These are phyloP conservation scores for Sminthurinus aureus DNA, from an alignment of 2,888 invertebrate genomes.

Conservation along the genomic window DNA sequence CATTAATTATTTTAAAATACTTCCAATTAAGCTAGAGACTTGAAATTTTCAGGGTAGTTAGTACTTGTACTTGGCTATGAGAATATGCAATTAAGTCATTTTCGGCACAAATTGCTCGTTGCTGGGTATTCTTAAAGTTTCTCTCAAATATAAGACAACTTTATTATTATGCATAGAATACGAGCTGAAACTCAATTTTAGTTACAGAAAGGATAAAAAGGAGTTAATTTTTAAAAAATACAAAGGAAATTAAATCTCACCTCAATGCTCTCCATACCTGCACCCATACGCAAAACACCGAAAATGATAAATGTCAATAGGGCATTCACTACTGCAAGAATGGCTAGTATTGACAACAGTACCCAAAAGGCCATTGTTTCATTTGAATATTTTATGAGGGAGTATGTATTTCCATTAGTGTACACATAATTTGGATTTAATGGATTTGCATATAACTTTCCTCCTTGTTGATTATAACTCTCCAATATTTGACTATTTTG, in stretches of 20 bases:
- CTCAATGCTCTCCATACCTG: slow-evolving; percentile 85
- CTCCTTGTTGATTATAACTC: background rate
- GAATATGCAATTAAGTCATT: too few relatives aligned
- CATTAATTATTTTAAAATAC: too few relatives aligned
- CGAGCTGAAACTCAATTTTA: slow-evolving; percentile 69
- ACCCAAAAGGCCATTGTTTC: slow-evolving; percentile 79
- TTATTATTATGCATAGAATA: slow-evolving; percentile 68
- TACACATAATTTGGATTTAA: slow-evolving; percentile 46
- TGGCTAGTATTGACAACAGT: slow-evolving; percentile 73
- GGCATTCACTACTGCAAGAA: slow-evolving; percentile 71
- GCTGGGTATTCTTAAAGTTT: too few relatives aligned
- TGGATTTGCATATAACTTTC: slow-evolving; percentile 11
- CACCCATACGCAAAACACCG: slow-evolving; percentile 78
- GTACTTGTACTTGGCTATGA: too few relatives aligned
- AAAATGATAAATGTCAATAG: slow-evolving; percentile 81
- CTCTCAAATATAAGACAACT: too few relatives aligned
- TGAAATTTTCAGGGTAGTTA: too few relatives aligned
- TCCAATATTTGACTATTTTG: slow-evolving; percentile 1
- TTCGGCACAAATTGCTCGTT: too few relatives aligned
- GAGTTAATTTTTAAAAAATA: too few relatives aligned
- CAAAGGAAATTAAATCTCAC: slow-evolving; percentile 63
- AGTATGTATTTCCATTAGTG: slow-evolving; percentile 51
- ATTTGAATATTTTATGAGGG: slow-evolving; percentile 53
- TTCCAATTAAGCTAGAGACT: too few relatives aligned
- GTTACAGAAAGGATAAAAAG: too few relatives aligned